Conservation (phyloP, 1,140 invertebrate genomes). For the Magallana gigas region DNA sequence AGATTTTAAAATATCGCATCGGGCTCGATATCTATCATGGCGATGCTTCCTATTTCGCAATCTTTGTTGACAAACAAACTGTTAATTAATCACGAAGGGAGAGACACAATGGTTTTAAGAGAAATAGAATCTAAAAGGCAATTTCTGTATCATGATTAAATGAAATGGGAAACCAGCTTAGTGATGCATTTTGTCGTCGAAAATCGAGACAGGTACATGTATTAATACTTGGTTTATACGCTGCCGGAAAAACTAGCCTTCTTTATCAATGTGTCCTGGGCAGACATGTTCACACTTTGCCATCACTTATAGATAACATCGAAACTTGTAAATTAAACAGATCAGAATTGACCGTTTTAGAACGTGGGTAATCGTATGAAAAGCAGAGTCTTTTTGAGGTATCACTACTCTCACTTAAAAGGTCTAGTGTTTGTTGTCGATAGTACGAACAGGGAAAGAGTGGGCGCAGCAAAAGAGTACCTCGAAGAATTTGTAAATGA, state of each 20-base stretch:
- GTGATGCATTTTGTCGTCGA: not conserved
- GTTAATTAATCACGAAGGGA: too few relatives aligned
- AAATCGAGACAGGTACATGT: not conserved
- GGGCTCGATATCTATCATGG: too few relatives aligned
- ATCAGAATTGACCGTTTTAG: slow-evolving; percentile 90
- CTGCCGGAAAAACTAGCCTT: slow-evolving; percentile 98
- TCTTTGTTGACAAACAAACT: too few relatives aligned
- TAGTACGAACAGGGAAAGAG: slow-evolving; percentile 40
- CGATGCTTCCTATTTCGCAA: too few relatives aligned
- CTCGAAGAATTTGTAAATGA: not conserved
- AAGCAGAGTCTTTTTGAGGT: slow-evolving; percentile 94
- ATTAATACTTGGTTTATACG: slow-evolving; percentile 88
- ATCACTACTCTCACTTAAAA: slow-evolving; percentile 94
- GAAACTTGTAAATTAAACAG: slow-evolving; percentile 92
- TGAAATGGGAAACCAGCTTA: not conserved
- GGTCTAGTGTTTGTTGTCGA: slow-evolving; percentile 45
- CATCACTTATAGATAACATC: slow-evolving; percentile 96
- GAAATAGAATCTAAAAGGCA: too few relatives aligned
- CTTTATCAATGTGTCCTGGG: slow-evolving; percentile 98
- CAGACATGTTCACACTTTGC: slow-evolving; percentile 98
- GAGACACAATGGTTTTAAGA: too few relatives aligned
- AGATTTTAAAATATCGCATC: too few relatives aligned
- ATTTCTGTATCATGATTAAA: not conserved
- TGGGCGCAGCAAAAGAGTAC: not conserved
- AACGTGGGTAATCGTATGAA: slow-evolving; percentile 96